Evolutionary conservation across 1,140 invertebrate genomes (phyloP).

Genomic region (Lepidostoma basale): DNA sequence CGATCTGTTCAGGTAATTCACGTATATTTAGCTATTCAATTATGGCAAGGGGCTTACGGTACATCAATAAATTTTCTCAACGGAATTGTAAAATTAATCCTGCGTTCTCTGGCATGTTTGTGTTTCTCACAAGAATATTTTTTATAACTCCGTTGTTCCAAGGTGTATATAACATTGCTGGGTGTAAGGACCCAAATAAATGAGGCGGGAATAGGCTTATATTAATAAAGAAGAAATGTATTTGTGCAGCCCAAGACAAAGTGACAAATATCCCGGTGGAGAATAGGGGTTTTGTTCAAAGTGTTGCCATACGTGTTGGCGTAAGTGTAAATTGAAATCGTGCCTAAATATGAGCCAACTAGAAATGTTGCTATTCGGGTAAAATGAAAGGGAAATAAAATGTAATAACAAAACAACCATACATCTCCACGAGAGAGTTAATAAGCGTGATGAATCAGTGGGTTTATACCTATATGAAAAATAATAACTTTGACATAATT

Average conservation of each 20-base stretch:
- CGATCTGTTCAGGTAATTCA: background rate
- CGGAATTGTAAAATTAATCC: background rate
- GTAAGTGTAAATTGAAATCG: slow-evolving; percentile 28
- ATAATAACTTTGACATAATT: no score
- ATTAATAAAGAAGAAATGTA: background rate
- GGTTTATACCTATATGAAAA: no score
- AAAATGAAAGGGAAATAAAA: slow-evolving; percentile 14
- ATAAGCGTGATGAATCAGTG: no score
- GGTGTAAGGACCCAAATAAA: background rate
- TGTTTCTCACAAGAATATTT: background rate
- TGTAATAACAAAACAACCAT: no score
- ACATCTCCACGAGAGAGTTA: no score
- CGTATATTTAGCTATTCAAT: background rate
- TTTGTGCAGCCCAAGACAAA: background rate
- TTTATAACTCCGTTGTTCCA: background rate
- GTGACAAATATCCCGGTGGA: no score
- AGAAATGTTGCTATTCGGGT: background rate
- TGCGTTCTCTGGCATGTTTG: no score
- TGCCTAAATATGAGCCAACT: slow-evolving; percentile 20
- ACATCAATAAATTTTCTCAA: background rate
- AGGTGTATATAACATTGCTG: background rate
- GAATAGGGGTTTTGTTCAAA: background rate
- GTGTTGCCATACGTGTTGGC: background rate
- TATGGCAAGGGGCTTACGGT: background rate
- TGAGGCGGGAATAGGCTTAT: background rate